Base-by-base conservation (phyloP, 2,888 invertebrate species). In the Sipha maydis region DNA sequence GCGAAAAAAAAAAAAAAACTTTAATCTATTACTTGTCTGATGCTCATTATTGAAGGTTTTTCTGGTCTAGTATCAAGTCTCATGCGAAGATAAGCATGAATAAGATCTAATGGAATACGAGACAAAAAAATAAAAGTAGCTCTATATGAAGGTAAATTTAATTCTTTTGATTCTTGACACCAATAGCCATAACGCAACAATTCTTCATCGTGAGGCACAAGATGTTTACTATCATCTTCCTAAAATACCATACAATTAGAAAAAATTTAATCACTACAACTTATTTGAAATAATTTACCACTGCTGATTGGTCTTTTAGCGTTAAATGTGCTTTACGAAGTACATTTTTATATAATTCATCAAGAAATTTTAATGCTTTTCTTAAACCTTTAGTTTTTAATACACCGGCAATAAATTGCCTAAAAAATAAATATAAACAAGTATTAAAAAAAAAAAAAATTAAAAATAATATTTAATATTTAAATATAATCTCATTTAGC, bases 81-180 rank as follows among this genome's bases (percentile, higher is more conserved):
- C 93, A 98, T 95, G 89, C 95, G 93, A 76, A 98, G 93, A 93
- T 97, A 98, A 92, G 98, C 98, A 91, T 98, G 96, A 90, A 97
- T 95, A n/a, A 98, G 95, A 92, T 98, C 97, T 91, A 99, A 92
- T 41, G 97, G 96, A 84, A 98, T 95, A 83, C 95, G 94, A 89
- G 96, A 95, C 28, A 98, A 93, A 92, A 98, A 97, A 85, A 98
- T 93, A 93, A 97, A 98, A 90, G 96, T 94, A 67, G 95, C 94
- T 90, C 95, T 92, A 93, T 97, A 97, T 3, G 97, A 96, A 0
- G 98, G 98, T 90, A 98, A 93, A 89, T 94, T 94, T 92, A 98
- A 94, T n/a, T 94, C 93, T 89, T 93, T 92, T 85, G 95, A 95
- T 92, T 97, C 96, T 19, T 94, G 93, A 89, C 96, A 96, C 95